A percentile compares a stretch with the other conserved stretches of the same genome.
Conservation (phyloP, 2,888 invertebrate genomes). For the Nebria salina region DNA sequence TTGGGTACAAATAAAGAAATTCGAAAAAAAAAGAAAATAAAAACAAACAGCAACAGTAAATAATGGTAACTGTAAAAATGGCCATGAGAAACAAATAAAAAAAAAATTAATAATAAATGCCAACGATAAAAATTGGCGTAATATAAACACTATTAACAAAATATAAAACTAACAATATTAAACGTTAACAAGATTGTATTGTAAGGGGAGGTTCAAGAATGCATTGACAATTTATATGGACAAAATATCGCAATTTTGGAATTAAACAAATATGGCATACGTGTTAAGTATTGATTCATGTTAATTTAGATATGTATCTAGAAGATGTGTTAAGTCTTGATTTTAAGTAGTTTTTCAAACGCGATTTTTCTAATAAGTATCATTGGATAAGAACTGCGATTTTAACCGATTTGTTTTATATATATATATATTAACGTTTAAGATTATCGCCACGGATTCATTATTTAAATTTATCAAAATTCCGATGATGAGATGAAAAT, state of each 20-base stretch:
- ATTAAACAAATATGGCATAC: not conserved
- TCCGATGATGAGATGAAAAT: not conserved
- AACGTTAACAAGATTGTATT: slow-evolving; percentile 5
- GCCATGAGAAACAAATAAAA: slow-evolving; percentile 41
- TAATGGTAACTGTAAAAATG: slow-evolving; percentile 46
- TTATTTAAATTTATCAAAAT: not conserved
- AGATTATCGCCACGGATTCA: not conserved
- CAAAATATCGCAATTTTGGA: slow-evolving; percentile 14
- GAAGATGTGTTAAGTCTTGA: slow-evolving; percentile 35
- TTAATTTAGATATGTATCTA: slow-evolving; percentile 46
- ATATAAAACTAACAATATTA: slow-evolving; percentile 39
- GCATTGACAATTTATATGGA: slow-evolving; percentile 9
- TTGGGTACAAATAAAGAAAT: slow-evolving; percentile 30
- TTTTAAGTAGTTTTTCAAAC: slow-evolving; percentile 32
- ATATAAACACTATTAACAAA: slow-evolving; percentile 42
- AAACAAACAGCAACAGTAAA: slow-evolving; percentile 41
- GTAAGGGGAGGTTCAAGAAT: not conserved
- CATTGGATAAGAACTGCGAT: slow-evolving; percentile 27
- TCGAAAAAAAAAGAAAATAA: slow-evolving; percentile 23
- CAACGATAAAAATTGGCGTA: slow-evolving; percentile 17
- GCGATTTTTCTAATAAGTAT: slow-evolving; percentile 31
- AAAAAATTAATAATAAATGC: slow-evolving; percentile 4
- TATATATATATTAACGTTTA: slow-evolving; percentile 3
- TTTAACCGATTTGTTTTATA: slow-evolving; percentile 20
- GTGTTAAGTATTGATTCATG: slow-evolving; percentile 42